Conservation (phyloP, 2,888 invertebrate genomes). For the Microctonus aethiopoides region DNA sequence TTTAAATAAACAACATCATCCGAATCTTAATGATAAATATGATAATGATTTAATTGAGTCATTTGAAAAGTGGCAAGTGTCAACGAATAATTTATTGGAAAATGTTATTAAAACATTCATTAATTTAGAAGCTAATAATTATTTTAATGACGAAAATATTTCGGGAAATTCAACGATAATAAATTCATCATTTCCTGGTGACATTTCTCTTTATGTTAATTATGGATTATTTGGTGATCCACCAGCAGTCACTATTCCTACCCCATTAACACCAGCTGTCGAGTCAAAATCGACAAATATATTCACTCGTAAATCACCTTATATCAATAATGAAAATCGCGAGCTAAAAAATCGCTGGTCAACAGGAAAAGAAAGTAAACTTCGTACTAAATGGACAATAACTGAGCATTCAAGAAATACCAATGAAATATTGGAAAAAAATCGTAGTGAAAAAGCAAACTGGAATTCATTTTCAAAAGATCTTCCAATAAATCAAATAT, state of each 20-base stretch:
- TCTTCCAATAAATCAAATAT: not conserved
- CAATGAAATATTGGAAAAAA: not conserved
- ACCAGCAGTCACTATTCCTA: not conserved
- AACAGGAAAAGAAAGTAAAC: constrained; percentile 54
- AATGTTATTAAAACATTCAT: constrained; percentile 53
- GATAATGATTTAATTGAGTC: constrained; percentile 48
- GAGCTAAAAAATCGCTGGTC: constrained; percentile 24
- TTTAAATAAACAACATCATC: constrained; percentile 59
- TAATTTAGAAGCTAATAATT: constrained; percentile 47
- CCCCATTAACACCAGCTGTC: not conserved
- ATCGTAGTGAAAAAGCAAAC: not conserved
- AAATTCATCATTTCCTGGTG: constrained; percentile 57
- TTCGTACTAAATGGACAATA: constrained; percentile 60
- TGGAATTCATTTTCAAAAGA: constrained; percentile 16
- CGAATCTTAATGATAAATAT: constrained; percentile 51
- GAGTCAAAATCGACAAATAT: not conserved
- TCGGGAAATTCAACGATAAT: constrained; percentile 40
- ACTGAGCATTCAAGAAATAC: constrained; percentile 44
- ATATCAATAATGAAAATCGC: not conserved
- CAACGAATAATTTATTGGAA: constrained; percentile 52
- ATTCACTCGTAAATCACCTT: constrained; percentile 4
- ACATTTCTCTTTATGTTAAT: constrained; percentile 57
- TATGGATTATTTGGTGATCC: constrained; percentile 48
- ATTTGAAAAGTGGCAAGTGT: constrained; percentile 56
- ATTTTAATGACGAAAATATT: not conserved